phyloP scores from a whole-genome alignment of 1,140 invertebrate genomes.

The Drosophila baimaii region DNA sequence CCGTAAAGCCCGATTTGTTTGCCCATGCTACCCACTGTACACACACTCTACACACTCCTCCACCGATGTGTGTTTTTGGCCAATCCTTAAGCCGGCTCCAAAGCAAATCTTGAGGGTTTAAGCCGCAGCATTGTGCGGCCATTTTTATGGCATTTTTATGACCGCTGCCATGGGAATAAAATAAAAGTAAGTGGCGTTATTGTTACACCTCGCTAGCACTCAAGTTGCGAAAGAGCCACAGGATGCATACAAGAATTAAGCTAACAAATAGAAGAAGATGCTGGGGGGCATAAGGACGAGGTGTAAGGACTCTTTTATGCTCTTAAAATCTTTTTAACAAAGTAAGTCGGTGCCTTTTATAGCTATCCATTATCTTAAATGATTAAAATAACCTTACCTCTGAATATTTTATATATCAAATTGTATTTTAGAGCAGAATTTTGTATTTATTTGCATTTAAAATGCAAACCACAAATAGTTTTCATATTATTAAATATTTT shows the following conservation, averaged over 20 bases:
- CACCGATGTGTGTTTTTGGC: conserved; percentile 7
- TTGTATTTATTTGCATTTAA: no score
- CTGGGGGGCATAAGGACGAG: background rate
- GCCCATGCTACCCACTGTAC: conserved; percentile 8
- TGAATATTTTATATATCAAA: no score
- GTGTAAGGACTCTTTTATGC: background rate
- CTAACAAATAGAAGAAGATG: conserved; percentile 23
- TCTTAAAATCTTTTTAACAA: background rate
- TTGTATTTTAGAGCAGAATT: no score
- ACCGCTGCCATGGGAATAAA: conserved; percentile 40
- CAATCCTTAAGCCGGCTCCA: conserved; percentile 13
- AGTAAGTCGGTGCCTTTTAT: no score
- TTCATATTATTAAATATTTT: no score
- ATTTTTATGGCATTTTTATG: conserved; percentile 45
- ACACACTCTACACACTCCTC: background rate
- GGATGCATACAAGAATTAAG: conserved; percentile 70
- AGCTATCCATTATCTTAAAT: no score
- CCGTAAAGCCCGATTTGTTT: conserved; percentile 45
- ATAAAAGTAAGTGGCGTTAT: conserved; percentile 75
- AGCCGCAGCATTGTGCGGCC: conserved; percentile 28
- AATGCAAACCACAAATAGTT: no score
- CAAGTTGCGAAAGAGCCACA: conserved; percentile 57
- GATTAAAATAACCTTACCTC: no score
- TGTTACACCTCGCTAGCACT: conserved; percentile 58
- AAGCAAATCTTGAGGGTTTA: conserved; percentile 39